Base-by-base conservation (phyloP, 2,888 invertebrate species). In the Chironomus tentans region DNA sequence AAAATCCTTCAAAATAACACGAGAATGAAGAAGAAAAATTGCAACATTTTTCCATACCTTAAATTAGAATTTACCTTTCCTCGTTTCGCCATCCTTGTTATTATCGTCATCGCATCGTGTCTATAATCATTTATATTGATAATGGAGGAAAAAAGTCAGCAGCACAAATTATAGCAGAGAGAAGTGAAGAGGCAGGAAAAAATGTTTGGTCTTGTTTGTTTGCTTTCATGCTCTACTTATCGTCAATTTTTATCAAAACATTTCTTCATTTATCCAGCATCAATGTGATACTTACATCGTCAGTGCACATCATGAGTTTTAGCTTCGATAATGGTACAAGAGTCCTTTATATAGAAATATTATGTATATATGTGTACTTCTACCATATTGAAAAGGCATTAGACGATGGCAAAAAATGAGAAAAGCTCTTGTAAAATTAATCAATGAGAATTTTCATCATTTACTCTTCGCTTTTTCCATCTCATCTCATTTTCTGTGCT, bases 351-450 rank as follows among this genome's bases (percentile, higher is more conserved):
- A 56, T 56, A 18, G 15, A 56, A 56, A 38, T 38, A 38, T 38
- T 38, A 38, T 38, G 38, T 38, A 10, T 7, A 38, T n/a, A n/a
- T n/a, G n/a, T 38, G 56, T 15, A 56, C 18, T 56, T 56, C 56
- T 18, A 4, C 2, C 38, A 38, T 70, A 70, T 61, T 62, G 62
- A 72, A 72, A 12, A 28, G 62, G 72, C 15, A 72, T 61, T 38
- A 65, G 56, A 18, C 56, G 15, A 38, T 56, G 6, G 56, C 13
- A 56, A 50, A 22, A 24, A n/a, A 69, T 28, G 12, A n/a, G 24
- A 15, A 28, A 74, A 74, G 68, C 74, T 68, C 74, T 74, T 74
- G 74, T 74, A 74, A 74, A 74, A 74, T 72, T 72, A 72, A 72
- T 72, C 72, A 72, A 72, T 72, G 72, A 56, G 70, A 70, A 46